phyloP scores from a whole-genome alignment of 2,113 vertebrate genomes.

The Stegastes partitus region DNA sequence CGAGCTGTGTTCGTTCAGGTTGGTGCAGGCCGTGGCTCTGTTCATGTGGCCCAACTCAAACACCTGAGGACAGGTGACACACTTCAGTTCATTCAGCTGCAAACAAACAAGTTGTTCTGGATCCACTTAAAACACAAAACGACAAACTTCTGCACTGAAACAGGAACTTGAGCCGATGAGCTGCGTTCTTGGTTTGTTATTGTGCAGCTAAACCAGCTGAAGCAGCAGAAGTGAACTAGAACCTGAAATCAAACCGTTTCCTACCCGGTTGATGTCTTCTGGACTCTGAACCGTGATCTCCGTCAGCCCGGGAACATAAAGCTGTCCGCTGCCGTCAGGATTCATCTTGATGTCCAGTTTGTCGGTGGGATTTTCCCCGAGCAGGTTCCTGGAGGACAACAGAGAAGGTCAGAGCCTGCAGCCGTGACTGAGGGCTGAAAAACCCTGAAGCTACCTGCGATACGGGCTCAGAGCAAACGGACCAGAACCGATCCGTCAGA shows the following conservation, averaged over 20 bases:
- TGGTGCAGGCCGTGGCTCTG: slow-evolving; percentile 92
- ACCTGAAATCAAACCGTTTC: too few relatives aligned
- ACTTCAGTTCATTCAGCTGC: not conserved
- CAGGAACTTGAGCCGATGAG: too few relatives aligned
- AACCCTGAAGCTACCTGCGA: too few relatives aligned
- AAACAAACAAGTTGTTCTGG: too few relatives aligned
- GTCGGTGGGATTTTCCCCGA: slow-evolving; percentile 90
- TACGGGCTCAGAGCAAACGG: too few relatives aligned
- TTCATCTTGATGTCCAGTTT: slow-evolving; percentile 97
- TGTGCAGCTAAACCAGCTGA: too few relatives aligned
- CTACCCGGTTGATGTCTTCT: slow-evolving; percentile 95
- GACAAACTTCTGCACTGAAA: too few relatives aligned
- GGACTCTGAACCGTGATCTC: slow-evolving; percentile 90
- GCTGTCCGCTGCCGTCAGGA: slow-evolving; percentile 93
- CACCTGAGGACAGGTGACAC: slow-evolving; percentile 82
- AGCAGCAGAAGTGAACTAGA: too few relatives aligned
- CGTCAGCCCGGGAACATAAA: slow-evolving; percentile 93
- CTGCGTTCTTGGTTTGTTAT: too few relatives aligned
- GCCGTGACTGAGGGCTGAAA: not conserved
- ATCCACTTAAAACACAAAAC: too few relatives aligned
- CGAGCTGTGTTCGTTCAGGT: slow-evolving; percentile 96
- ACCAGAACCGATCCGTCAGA: too few relatives aligned
- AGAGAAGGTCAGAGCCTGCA: not conserved
- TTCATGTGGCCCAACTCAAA: slow-evolving; percentile 92
- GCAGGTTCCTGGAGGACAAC: slow-evolving; percentile 86